A percentile compares a stretch with the other conserved stretches of the same genome.
phyloP scores from a whole-genome alignment of 2,888 invertebrate genomes.

The Cosmopolites sordidus region DNA sequence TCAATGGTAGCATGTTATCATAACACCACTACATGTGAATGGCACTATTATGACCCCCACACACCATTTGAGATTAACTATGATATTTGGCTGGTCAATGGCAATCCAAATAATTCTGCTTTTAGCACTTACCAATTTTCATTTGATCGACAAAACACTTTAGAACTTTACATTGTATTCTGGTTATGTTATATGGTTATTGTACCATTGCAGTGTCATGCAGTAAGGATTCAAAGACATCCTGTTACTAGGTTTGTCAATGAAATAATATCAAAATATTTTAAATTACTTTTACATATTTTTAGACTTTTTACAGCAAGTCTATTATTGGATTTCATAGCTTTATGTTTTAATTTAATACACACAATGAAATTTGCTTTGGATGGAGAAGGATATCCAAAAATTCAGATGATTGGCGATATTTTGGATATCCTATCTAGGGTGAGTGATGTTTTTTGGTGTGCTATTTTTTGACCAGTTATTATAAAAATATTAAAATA shows the following conservation, averaged over 20 bases:
- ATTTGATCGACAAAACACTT: constrained; percentile 85
- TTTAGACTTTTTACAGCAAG: constrained; percentile 74
- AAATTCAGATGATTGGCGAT: constrained; percentile 82
- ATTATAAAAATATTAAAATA: no score
- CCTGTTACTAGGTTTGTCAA: constrained; percentile 67
- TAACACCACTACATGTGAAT: constrained; percentile 72
- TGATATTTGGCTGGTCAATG: constrained; percentile 95
- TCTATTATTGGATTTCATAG: constrained; percentile 78
- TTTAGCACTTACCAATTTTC: constrained; percentile 94
- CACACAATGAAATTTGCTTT: constrained; percentile 87
- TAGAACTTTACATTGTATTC: constrained; percentile 86
- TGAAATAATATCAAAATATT: not conserved
- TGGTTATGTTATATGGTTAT: constrained; percentile 78
- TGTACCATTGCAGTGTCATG: constrained; percentile 87
- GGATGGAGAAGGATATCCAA: constrained; percentile 83
- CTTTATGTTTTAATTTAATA: constrained; percentile 79
- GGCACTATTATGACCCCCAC: constrained; percentile 69
- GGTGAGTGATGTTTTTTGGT: no score
- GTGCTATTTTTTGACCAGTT: no score
- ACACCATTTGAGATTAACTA: constrained; percentile 59
- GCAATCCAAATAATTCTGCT: constrained; percentile 83
- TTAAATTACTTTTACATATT: not conserved
- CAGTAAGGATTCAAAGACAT: constrained; percentile 82
- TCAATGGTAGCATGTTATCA: constrained; percentile 90
- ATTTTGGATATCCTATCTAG: constrained; percentile 88